phyloP scores from a whole-genome alignment of 2,797 vertebrate genomes.

The Malurus leucopterus region DNA sequence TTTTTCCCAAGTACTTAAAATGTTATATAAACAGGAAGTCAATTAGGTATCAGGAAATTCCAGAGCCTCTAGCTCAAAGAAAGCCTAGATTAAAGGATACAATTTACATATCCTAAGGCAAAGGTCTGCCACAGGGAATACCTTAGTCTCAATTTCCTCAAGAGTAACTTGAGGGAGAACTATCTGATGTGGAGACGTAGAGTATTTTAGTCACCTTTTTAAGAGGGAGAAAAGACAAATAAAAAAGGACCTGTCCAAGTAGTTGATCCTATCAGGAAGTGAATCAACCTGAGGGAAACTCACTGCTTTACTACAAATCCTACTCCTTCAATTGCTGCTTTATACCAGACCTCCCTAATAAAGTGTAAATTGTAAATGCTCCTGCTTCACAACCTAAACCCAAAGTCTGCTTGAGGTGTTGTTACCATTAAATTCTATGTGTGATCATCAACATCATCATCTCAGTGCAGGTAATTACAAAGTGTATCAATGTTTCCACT shows the following conservation, averaged over 20 bases:
- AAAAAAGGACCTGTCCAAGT: neutral
- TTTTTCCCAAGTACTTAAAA: slow-evolving; percentile 55
- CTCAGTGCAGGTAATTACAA: neutral
- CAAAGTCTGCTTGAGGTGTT: neutral
- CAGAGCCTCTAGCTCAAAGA: slow-evolving; percentile 53
- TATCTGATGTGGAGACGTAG: neutral
- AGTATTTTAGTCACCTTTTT: neutral
- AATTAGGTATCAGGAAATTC: slow-evolving; percentile 66
- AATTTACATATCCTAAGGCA: slow-evolving; percentile 45
- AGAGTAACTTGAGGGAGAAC: neutral
- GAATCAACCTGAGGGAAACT: neutral
- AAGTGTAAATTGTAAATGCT: neutral
- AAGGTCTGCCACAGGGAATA: slow-evolving; percentile 31
- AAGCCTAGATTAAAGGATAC: slow-evolving; percentile 34
- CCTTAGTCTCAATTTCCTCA: slow-evolving; percentile 15
- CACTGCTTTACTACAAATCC: neutral
- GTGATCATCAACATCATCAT: neutral
- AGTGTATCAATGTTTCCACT: neutral
- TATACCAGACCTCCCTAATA: neutral
- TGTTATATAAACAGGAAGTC: slow-evolving; percentile 63
- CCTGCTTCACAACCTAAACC: neutral
- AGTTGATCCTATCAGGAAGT: neutral
- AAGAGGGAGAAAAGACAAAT: neutral
- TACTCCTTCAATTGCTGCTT: neutral
- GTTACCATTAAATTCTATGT: neutral